Percentiles rank a stretch among this genome's conserved stretches.
phyloP scores from a whole-genome alignment of 2,797 vertebrate genomes.

The Sphaeramia orbicularis region DNA sequence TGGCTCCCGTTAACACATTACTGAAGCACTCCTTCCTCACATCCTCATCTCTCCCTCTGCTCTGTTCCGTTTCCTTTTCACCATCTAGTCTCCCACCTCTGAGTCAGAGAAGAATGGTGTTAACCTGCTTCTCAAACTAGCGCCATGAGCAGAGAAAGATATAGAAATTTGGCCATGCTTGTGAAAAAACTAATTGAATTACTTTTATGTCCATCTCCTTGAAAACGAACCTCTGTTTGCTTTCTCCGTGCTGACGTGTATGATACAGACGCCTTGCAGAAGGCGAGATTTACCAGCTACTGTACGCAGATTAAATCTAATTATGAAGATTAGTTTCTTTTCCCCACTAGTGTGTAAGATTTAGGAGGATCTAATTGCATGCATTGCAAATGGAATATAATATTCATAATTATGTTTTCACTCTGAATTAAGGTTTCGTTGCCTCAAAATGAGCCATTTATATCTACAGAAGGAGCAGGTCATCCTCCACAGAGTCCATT shows the following conservation, averaged over 20 bases:
- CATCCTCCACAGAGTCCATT: too few species aligned
- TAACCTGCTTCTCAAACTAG: constrained; percentile 10
- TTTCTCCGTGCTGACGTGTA: neutral
- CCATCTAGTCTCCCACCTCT: constrained; percentile 12
- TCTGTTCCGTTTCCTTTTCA: constrained; percentile 7
- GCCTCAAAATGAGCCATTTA: too few species aligned
- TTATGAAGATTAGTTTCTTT: too few species aligned
- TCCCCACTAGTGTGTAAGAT: too few species aligned
- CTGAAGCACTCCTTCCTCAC: constrained; percentile 46
- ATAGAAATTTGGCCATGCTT: constrained; percentile 2
- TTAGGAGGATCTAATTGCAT: too few species aligned
- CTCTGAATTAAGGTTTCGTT: too few species aligned
- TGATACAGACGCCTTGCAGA: neutral
- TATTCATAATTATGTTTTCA: too few species aligned
- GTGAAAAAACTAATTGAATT: neutral
- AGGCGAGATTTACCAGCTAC: neutral
- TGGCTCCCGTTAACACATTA: constrained; percentile 61
- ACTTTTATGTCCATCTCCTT: neutral
- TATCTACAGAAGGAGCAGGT: too few species aligned
- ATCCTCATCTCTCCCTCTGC: constrained; percentile 16
- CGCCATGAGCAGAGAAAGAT: constrained; percentile 1
- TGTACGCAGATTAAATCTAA: too few species aligned
- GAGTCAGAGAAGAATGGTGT: constrained; percentile 5
- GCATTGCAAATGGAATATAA: too few species aligned
- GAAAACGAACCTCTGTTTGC: neutral